Evolutionary conservation across 2,113 vertebrate genomes (phyloP).

Genomic region (Apaloderma vittatum): DNA sequence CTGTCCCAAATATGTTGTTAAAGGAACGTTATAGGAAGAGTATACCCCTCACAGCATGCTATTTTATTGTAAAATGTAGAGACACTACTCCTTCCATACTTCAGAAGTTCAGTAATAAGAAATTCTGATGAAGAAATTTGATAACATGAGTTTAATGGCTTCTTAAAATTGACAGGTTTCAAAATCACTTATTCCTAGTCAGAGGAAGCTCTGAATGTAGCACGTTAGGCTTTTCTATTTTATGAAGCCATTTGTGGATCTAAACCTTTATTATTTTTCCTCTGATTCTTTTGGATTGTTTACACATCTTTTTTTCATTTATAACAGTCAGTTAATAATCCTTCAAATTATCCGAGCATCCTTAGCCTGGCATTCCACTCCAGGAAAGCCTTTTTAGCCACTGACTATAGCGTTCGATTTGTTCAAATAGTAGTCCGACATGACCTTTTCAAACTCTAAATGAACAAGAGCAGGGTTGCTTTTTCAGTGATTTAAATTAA

Average conservation of each 20-base stretch:
- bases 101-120: neutral
- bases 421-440: rapidly evolving
- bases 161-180: neutral
- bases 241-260: neutral
- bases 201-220: neutral
- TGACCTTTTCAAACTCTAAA: neutral
- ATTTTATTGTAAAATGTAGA: neutral
- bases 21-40: neutral
- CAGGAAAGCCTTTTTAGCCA: neutral
- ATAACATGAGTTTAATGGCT: neutral
- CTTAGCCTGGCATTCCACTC: neutral
- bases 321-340: neutral
- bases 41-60: neutral
- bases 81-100: neutral
- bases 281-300: neutral
- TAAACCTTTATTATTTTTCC: neutral
- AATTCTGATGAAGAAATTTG: neutral
- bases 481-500: neutral
- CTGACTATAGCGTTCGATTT: neutral
- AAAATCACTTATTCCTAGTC: neutral
- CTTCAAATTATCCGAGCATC: neutral
- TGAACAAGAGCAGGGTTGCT: neutral
- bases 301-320: neutral
- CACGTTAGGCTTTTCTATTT: neutral
- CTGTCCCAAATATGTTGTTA: neutral